Base-by-base conservation (phyloP, 1,140 invertebrate genomes). In the Drosophila mayri region DNA sequence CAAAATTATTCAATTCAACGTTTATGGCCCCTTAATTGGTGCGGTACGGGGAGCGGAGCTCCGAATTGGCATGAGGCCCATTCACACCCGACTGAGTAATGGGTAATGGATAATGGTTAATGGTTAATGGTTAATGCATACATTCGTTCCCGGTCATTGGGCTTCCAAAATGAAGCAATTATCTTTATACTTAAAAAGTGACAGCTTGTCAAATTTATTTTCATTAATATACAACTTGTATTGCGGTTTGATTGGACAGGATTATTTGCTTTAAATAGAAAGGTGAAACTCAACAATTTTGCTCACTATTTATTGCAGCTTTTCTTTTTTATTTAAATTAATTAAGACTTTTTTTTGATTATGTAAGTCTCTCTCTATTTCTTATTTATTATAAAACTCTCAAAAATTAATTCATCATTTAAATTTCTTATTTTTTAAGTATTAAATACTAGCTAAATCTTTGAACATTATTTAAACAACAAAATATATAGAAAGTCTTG, bases 1-100 rank as follows among this genome's bases (percentile, higher is more conserved):
- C 60, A 66, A 76, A 75, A 76, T 76, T 67, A 78, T 78, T 78
- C 65, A 77, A 78, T 63, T 78, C 57, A 55, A 44, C 37, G 52
- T 78, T 78, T 77, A 78, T 70, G 63, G 75, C 20, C 74, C 49
- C 64, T 70, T 78, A 70, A 78, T 77, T 78, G 74, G 66, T 70
- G 65, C 50, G 64, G 57, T 35, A 50, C 44, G 57, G 58, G 41
- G 50, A 70, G 58, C 43, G 49, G 64, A 70, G 40, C 75, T 59
- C 40, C 55, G 30, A 49, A 61, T 68, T 76, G 74, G 74, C 74
- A 76, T 54, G 49, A 68, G 74, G 63, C 73, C 67, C 63, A 77
- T 77, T 77, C 73, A 77, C 64, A 77, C 73, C 63, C 74, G 64
- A 77, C 47, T 54, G 60, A 12, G 22, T 54, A 62, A 62, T 37